Base-by-base conservation (phyloP, 2,797 vertebrate species). In the Aphelocoma californica region DNA sequence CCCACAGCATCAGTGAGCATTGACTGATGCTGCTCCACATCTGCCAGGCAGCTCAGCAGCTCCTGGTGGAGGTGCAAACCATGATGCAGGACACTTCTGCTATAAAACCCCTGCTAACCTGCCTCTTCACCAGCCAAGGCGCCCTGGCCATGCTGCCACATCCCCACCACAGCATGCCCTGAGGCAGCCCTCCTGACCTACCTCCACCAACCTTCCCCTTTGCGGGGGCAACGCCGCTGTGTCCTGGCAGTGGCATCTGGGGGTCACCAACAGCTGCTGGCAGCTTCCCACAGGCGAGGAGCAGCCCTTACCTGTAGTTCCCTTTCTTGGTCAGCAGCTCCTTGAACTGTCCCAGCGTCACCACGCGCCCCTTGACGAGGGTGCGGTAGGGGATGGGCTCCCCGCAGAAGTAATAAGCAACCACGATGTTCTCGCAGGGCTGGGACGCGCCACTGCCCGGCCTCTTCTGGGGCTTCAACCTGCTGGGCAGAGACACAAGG, bases 291-390 rank as follows among this genome's bases (percentile, higher is more conserved):
- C 23, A 16, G 1, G 1, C 0, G 0, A 34, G 47, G 42, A 67
- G 45, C 50, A 75, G 65, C 50, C 48, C 95, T 97, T 92, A 99
- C 99, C 99, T 99, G 98, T 99, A 99, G 94, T 98, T 99, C 97
- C 99, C 99, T 98, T 99, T 99, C 98, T 99, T 99, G 84, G 99
- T 99, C 47, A 99, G 98, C 97, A 99, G 98, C 97, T 99, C 99
- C 97, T 99, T 99, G 97, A 99, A 99, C 97, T 99, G 99, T 89
- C 99, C 99, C 95, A 99, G 98, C 0, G 99, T 99, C 92, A 99
- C 98, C 2, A 99, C 98, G 1, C 98, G 98, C 32, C 99, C 99
- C 93, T 98, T 98, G 96, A 99, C 98, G 1, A 99, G 98, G 7
- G 99, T 99, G 92, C 99, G 98, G 98, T 99, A 99, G 4, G 99